Conservation (phyloP, 2,113 vertebrate genomes). For the Grantiella picta region DNA sequence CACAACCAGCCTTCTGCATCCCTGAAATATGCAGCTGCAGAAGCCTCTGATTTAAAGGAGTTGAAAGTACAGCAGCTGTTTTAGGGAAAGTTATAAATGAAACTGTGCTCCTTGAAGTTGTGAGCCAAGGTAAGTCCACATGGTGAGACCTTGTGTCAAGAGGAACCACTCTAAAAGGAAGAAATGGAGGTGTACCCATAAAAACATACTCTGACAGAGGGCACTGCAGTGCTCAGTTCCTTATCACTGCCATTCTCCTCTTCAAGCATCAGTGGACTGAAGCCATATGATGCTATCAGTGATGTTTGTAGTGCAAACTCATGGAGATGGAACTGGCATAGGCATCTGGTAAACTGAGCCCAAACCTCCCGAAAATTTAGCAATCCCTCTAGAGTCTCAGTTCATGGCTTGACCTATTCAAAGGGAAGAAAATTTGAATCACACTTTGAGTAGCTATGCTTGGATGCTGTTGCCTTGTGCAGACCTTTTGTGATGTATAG, state of each 20-base stretch:
- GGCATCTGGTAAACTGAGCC: not conserved
- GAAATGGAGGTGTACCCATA: not conserved
- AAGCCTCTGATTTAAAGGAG: conserved; percentile 4
- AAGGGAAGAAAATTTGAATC: not conserved
- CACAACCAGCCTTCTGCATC: not conserved
- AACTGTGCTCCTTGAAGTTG: not conserved
- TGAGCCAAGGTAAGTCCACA: not conserved
- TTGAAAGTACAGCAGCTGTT: not conserved
- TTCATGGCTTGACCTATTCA: not conserved
- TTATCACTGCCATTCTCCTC: not conserved
- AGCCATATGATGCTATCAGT: not conserved
- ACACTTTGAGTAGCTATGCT: not conserved
- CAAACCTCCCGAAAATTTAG: not conserved
- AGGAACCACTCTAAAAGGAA: not conserved
- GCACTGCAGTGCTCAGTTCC: not conserved
- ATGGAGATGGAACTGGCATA: not conserved
- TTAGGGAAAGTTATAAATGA: not conserved
- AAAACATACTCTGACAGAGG: not conserved
- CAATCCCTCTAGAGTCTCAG: not conserved
- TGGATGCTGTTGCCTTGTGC: not conserved
- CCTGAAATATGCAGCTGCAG: not conserved
- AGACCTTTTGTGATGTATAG: not conserved
- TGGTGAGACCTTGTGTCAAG: not conserved
- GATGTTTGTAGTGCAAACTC: not conserved
- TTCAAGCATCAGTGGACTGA: not conserved